phyloP scores from a whole-genome alignment of 2,113 vertebrate species.

The Tupaia chinensis region DNA sequence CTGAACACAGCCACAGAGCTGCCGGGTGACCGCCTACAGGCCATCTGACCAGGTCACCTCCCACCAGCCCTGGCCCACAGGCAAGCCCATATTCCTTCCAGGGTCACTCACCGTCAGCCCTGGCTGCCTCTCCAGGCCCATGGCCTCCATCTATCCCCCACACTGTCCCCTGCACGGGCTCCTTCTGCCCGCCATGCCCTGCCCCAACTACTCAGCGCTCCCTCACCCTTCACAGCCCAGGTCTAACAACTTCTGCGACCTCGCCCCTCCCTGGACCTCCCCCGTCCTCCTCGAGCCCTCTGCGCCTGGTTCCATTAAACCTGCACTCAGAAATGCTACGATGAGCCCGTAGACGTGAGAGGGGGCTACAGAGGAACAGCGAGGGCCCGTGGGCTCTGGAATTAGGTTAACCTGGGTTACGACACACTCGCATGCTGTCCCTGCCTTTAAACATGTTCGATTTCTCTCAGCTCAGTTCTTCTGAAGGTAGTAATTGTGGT shows the following conservation, averaged over 20 bases:
- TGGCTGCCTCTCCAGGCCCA: not conserved
- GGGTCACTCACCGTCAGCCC: not conserved
- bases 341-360: not conserved
- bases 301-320: not conserved
- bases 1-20: accelerated
- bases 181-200: not conserved
- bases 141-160: not conserved
- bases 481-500: not conserved
- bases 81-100: not conserved
- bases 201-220: not conserved
- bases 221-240: not conserved
- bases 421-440: not conserved
- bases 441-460: not conserved
- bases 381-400: not conserved
- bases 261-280: accelerated
- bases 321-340: not conserved
- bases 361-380: not conserved
- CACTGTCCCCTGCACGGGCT: not conserved
- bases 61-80: not conserved
- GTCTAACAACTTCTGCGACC: not conserved
- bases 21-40: not conserved
- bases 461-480: not conserved
- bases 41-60: not conserved
- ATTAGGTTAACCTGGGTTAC: not conserved
- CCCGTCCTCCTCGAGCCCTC: not conserved